Percentiles rank a stretch among this genome's conserved stretches.
Conservation (phyloP, 2,888 invertebrate genomes). For the Labia minor region DNA sequence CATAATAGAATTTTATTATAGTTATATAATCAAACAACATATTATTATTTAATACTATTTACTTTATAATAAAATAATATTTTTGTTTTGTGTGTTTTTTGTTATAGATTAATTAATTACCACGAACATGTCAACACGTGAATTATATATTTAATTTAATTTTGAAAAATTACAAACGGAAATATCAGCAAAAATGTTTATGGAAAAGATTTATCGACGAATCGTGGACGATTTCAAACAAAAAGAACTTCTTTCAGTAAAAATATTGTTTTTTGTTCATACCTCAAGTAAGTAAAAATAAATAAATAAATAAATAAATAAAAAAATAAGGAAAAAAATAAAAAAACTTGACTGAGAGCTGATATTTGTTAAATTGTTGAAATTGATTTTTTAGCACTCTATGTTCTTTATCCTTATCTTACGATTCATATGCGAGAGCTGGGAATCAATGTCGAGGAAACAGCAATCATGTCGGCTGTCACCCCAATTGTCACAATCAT, state of each 20-base stretch:
- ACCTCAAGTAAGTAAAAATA: constrained; percentile 58
- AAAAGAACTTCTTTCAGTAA: constrained; percentile 60
- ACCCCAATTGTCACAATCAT: constrained; percentile 64
- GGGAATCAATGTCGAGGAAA: constrained; percentile 67
- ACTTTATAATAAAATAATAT: no score
- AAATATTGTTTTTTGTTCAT: constrained; percentile 65
- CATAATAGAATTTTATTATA: no score
- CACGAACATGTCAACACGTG: no score
- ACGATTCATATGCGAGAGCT: constrained; percentile 70
- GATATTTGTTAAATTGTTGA: no score
- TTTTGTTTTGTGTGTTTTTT: no score
- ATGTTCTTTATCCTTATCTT: constrained; percentile 66
- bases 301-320: no score
- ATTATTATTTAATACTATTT: no score
- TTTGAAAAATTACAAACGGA: not conserved
- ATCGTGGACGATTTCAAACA: constrained; percentile 59
- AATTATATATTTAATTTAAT: not conserved
- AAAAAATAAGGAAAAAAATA: no score
- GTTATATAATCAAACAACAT: no score
- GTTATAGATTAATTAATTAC: no score
- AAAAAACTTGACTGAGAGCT: no score
- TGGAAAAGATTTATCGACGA: constrained; percentile 52
- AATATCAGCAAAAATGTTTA: constrained; percentile 32
- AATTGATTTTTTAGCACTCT: constrained; percentile 53
- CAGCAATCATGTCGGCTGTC: constrained; percentile 68